These are phyloP conservation scores for Pocillopora verrucosa DNA, from an alignment of 64 coral and sea anemone genomes.

Conservation along the genomic window DNA sequence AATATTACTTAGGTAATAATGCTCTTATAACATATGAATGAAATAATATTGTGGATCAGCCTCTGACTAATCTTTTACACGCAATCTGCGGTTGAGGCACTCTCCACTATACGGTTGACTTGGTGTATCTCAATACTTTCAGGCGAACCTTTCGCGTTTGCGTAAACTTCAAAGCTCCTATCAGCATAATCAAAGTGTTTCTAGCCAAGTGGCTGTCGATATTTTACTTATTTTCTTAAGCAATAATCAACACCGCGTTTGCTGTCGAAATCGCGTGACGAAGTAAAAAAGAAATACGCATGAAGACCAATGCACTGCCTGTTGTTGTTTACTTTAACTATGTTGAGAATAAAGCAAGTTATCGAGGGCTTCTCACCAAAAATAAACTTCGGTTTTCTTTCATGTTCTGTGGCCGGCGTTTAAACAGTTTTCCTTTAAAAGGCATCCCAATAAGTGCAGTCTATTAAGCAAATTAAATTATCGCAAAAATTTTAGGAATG, in stretches of 20 bases:
- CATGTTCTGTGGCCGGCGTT: neutral
- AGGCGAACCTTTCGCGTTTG: too few relatives aligned
- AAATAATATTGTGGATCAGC: neutral
- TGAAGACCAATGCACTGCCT: neutral
- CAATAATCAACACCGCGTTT: neutral
- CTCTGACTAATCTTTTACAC: neutral
- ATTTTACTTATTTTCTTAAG: neutral
- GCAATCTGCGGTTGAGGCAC: neutral
- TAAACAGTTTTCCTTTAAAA: neutral
- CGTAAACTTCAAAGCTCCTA: too few relatives aligned
- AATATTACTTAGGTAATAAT: too few relatives aligned
- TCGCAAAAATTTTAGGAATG: conserved; percentile 20
- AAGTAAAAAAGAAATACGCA: neutral
- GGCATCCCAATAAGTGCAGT: neutral
- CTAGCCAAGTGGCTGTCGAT: too few relatives aligned
- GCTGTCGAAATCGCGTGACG: neutral
- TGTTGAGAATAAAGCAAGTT: neutral
- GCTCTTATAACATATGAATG: neutral
- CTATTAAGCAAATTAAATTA: neutral
- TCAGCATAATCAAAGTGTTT: too few relatives aligned
- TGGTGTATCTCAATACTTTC: neutral
- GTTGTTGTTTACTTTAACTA: neutral
- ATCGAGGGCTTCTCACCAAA: neutral
- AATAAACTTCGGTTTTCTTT: too few relatives aligned
- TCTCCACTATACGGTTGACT: neutral